A percentile compares a stretch with the other conserved stretches of the same genome.
Conservation (phyloP, 2,797 vertebrate genomes). For the Micrastur ruficollis region DNA sequence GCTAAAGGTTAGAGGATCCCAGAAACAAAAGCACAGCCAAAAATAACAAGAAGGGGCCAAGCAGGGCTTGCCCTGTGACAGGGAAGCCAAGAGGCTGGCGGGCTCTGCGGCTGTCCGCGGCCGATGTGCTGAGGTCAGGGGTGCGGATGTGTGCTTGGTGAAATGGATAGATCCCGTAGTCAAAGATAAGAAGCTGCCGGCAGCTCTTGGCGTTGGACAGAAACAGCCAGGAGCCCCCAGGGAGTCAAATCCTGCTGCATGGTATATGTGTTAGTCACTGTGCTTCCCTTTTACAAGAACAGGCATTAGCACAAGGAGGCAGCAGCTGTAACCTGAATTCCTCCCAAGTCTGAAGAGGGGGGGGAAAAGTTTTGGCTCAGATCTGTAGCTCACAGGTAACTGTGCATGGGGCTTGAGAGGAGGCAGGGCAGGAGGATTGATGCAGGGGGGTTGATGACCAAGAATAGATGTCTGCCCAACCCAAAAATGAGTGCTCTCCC, state of each 20-base stretch:
- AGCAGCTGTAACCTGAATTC: background rate
- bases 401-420: background rate
- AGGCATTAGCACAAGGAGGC: background rate
- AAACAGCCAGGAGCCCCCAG: background rate
- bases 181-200: background rate
- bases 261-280: background rate
- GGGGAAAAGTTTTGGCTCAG: background rate
- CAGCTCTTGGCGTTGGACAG: background rate
- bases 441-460: background rate
- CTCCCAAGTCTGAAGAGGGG: background rate
- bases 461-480: background rate
- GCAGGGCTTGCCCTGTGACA: background rate
- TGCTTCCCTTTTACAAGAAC: background rate
- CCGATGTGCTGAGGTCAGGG: background rate
- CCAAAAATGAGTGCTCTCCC: background rate
- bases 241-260: background rate
- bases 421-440: background rate
- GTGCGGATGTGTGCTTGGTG: accelerated
- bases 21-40: slow-evolving; percentile 35
- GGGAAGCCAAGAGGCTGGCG: background rate
- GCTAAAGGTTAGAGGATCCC: slow-evolving; percentile 29
- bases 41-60: slow-evolving; percentile 5
- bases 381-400: background rate
- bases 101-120: background rate
- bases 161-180: accelerated